Evolutionary conservation across 1,140 invertebrate genomes (phyloP), one percentile per base, ranked within the genome.

Genomic region (Conopomorpha cramerella): DNA sequence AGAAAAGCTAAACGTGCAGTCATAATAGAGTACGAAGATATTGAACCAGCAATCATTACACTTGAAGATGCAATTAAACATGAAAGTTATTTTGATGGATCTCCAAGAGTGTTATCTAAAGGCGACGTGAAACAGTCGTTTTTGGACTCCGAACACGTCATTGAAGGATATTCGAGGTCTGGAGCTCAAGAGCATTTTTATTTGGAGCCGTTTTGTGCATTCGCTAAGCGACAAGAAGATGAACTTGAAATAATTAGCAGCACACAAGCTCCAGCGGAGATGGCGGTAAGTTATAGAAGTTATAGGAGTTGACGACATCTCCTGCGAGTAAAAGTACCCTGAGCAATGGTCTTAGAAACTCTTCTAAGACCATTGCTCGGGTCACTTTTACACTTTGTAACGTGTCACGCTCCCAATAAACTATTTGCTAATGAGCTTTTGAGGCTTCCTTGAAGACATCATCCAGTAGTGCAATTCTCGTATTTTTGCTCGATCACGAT

Each of bases 141-240:
- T 38, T 45, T 67, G 16, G 64, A 82, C 34, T 81, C 87, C 6
- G 82, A 86, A 16, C 74, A 86, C 56, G 60, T 86, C 10, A 43
- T 88, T 16, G 84, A 89, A 70, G 90, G 92, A 7, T 84, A 88
- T 58, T 79, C 91, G 27, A 82, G 86, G 44, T 88, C 90, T 49
- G 93, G 93, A 27, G 94, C 93, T 0, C 96, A 98, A 68, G 95
- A 98, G 68, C 96, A 99, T 68, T 98, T 98, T 78, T 98, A 99
- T 73, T 71, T 99, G 41, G 71, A 76, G 77, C 96, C 95, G 0
- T 84, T 95, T 16, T 83, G 82, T 13, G 61, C 83, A 17, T 73
- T 93, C 27, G 93, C 85, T 1, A 74, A 93, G 0, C 86, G 84
- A 36, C 84, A 86, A 51, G 89, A 88, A 50, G 86, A 92, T 47